Evolutionary conservation across 2,888 invertebrate species (phyloP), one percentile per base, ranked within the genome.

Genomic region (Erebia palarica): DNA sequence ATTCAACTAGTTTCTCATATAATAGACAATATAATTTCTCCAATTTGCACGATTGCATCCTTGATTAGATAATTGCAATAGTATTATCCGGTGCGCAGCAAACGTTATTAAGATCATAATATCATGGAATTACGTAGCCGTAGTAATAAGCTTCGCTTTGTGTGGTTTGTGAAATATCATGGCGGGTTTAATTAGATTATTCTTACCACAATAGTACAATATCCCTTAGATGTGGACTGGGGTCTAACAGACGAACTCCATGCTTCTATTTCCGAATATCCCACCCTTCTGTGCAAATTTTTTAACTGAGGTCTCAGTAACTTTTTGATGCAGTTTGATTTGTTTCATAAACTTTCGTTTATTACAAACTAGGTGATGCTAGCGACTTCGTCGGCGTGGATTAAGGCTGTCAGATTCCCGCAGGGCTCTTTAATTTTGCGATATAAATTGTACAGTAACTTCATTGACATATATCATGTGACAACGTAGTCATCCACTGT

Each of bases 51-150:
- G 10, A 21, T 44, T 61, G 16, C 61, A 47, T 44, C 13, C 18
- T 47, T 61, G 47, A 47, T 61, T 61, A 13, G 61, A 61, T 61
- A 61, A 61, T 61, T 11, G 44, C 18, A 59, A 59, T n/a, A 59
- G 36, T n/a, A 42, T 18, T 47, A 61, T 4, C 61, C 42, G 16
- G 61, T 47, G 44, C 18, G 9, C 44, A 61, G 61, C 61, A 14
- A 47, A 60, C 16, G 44, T 60, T 42, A 60, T 60, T 60, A 60
- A 42, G 60, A 60, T 42, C 60, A 42, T 60, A 16, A 16, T 0
- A 55, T 55, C 61, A 47, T 18, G 47, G 16, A 61, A 61, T 61
- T 47, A 61, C 47, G 61, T 61, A 8, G 61, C 18, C 16, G 61
- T 47, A 61, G 47, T 61, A 61, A 61, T 61, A 47, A 47, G 61